Evolutionary conservation across 2,797 vertebrate genomes (phyloP).

Genomic region (Dallia pectoralis): DNA sequence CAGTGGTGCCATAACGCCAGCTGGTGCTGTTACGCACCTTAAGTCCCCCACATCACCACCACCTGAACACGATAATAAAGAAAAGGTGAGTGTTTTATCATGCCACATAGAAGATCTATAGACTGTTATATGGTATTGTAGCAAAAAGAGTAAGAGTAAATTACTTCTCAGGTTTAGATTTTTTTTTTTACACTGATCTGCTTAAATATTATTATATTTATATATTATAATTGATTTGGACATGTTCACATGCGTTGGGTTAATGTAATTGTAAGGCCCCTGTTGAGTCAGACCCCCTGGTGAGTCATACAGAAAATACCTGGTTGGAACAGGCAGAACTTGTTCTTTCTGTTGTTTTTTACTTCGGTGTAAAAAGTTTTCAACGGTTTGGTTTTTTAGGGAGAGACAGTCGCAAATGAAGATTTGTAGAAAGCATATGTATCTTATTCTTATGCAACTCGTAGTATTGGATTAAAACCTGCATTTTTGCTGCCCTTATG

Average conservation of each 20-base stretch:
- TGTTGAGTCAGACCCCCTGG: neutral
- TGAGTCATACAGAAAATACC: constrained; percentile 23
- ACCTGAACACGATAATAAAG: constrained; percentile 74
- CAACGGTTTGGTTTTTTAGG: neutral
- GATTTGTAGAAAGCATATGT: neutral
- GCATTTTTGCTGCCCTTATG: neutral
- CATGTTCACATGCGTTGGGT: neutral
- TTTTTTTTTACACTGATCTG: neutral
- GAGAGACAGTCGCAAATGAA: neutral
- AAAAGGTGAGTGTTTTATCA: constrained; percentile 73
- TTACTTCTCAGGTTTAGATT: neutral
- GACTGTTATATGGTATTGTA: neutral
- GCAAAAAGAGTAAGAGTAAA: neutral
- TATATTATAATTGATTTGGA: neutral
- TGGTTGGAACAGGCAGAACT: constrained; percentile 62
- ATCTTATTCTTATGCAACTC: neutral
- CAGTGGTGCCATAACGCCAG: constrained; percentile 62
- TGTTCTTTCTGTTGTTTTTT: neutral
- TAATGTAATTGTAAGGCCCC: neutral
- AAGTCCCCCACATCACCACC: constrained; percentile 76
- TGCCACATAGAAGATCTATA: neutral
- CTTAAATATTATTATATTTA: neutral
- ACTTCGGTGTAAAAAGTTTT: neutral
- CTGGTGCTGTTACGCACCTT: constrained; percentile 56
- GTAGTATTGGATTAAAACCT: neutral